These are phyloP conservation scores for Lochmaea capreae DNA, from an alignment of 2,888 invertebrate genomes.

Conservation along the genomic window DNA sequence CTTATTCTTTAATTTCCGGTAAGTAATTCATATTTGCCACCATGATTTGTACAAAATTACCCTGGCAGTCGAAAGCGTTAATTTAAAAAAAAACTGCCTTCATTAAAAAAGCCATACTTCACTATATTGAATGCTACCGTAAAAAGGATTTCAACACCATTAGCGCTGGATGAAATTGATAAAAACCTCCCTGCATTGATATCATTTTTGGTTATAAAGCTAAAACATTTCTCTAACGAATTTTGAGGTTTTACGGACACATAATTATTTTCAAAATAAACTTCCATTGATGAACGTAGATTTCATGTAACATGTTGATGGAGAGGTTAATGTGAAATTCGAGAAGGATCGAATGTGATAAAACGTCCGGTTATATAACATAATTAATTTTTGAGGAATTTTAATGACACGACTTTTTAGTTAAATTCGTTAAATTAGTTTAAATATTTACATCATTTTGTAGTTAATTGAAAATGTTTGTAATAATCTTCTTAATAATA, in stretches of 20 bases:
- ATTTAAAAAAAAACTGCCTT: too few relatives aligned
- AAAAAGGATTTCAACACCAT: not conserved
- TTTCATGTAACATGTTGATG: not conserved
- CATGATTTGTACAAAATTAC: too few relatives aligned
- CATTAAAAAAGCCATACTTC: too few relatives aligned
- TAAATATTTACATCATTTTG: too few relatives aligned
- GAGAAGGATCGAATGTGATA: not conserved
- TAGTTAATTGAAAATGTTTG: too few relatives aligned
- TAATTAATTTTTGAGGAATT: conserved; percentile 6
- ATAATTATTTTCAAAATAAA: conserved; percentile 5
- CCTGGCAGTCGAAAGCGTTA: too few relatives aligned
- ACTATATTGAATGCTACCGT: too few relatives aligned
- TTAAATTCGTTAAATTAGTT: not conserved
- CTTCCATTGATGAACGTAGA: not conserved
- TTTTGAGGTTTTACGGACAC: not conserved
- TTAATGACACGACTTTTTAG: not conserved
- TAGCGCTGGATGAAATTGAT: not conserved
- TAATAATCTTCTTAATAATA: too few relatives aligned
- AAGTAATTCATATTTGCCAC: too few relatives aligned
- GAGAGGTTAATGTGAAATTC: not conserved
- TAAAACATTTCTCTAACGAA: conserved; percentile 3
- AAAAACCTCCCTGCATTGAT: not conserved
- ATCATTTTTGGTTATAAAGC: not conserved
- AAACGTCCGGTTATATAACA: not conserved
- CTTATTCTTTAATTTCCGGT: too few relatives aligned